These are phyloP conservation scores for Nesospiza acunhae DNA, from an alignment of 2,113 vertebrate species.

Conservation along the genomic window DNA sequence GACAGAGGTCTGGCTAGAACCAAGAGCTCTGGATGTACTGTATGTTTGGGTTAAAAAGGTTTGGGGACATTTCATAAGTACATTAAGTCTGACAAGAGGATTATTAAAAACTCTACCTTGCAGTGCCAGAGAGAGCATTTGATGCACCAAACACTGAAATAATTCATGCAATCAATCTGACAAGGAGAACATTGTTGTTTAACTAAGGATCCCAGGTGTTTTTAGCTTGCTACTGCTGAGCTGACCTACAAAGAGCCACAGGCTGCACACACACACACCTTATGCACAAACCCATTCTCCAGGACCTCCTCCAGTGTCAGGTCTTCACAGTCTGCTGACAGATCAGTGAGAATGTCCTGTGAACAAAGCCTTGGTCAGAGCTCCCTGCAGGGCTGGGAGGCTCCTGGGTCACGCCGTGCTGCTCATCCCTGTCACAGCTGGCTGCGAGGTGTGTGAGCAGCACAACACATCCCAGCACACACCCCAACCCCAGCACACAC, in stretches of 20 bases:
- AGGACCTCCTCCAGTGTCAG: conserved; percentile 83
- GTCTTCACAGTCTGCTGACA: conserved; percentile 91
- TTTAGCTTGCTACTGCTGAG: not conserved
- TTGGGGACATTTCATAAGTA: not conserved
- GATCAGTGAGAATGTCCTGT: conserved; percentile 92
- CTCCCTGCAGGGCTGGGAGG: not conserved
- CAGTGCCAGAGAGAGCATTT: not conserved
- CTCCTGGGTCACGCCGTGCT: rapidly evolving
- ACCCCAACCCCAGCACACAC: not conserved
- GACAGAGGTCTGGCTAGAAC: not conserved
- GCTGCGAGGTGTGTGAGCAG: not conserved
- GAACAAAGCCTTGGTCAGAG: not conserved
- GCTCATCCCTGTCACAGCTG: not conserved
- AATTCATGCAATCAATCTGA: not conserved
- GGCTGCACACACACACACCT: conserved; percentile 72
- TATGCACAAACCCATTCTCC: conserved; percentile 90
- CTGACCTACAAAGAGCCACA: not conserved
- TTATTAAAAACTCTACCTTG: not conserved
- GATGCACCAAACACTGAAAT: not conserved
- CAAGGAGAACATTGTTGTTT: not conserved
- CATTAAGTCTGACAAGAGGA: not conserved
- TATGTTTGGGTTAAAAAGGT: not conserved
- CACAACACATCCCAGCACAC: not conserved
- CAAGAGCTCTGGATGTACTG: not conserved
- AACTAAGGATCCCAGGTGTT: not conserved